These are phyloP conservation scores for Schrankia costaestrigalis DNA, from an alignment of 2,888 invertebrate species.

Conservation along the genomic window DNA sequence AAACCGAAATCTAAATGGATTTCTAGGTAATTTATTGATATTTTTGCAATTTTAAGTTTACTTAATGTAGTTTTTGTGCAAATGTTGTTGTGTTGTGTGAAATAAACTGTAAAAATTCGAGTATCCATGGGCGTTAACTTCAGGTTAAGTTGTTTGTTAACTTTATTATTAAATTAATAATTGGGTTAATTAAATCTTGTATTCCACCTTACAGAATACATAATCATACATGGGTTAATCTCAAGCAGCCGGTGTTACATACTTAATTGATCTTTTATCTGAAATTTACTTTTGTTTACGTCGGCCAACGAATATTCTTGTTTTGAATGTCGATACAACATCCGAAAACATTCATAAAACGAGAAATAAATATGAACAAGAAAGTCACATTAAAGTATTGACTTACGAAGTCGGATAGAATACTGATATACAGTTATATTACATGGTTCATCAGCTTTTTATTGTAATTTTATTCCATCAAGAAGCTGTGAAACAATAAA, in stretches of 20 bases:
- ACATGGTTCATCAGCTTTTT: no score
- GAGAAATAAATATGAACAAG: no score
- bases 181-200: conserved; percentile 45
- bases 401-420: no score
- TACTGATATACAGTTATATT: no score
- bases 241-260: conserved; percentile 16
- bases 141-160: conserved; percentile 63
- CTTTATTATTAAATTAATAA: conserved; percentile 71
- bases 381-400: no score
- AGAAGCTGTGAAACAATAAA: no score
- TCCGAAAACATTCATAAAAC: no score
- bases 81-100: conserved; percentile 36
- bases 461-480: no score
- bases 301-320: conserved; percentile 29
- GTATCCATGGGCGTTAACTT: conserved; percentile 76
- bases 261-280: conserved; percentile 22
- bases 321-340: conserved; percentile 39
- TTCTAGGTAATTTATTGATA: conserved; percentile 18
- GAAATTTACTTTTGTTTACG: no score
- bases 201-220: conserved; percentile 19
- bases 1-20: conserved; percentile 44
- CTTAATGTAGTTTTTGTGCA: conserved; percentile 35
- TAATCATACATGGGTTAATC: conserved; percentile 12
- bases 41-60: no score
- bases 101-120: conserved; percentile 40